phyloP scores from a whole-genome alignment of 2,888 invertebrate genomes.

The Leucoma salicis region DNA sequence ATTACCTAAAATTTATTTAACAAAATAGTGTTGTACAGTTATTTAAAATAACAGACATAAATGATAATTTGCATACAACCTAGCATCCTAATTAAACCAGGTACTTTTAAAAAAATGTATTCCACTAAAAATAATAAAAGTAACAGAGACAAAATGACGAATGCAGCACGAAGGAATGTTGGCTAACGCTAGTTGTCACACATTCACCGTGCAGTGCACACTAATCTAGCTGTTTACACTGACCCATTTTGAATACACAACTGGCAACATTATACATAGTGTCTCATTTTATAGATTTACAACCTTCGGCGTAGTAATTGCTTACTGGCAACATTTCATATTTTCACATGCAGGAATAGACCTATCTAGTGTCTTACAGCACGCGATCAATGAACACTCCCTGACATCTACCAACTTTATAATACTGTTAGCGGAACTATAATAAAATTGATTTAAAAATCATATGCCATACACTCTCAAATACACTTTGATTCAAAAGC shows the following conservation, averaged over 20 bases:
- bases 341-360: conserved; percentile 22
- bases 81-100: conserved; percentile 82
- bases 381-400: no score
- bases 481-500: conserved; percentile 34
- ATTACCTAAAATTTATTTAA: conserved; percentile 82
- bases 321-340: conserved; percentile 27
- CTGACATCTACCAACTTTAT: conserved; percentile 51
- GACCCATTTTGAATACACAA: conserved; percentile 36
- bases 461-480: background rate
- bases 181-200: conserved; percentile 58
- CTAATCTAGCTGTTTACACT: conserved; percentile 36
- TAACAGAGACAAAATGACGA: conserved; percentile 68
- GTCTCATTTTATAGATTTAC: conserved; percentile 33
- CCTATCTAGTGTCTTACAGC: conserved; percentile 30
- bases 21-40: conserved; percentile 82
- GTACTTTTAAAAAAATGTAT: conserved; percentile 80
- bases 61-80: conserved; percentile 80
- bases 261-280: conserved; percentile 24
- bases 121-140: conserved; percentile 54
- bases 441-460: conserved; percentile 38
- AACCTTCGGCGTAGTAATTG: conserved; percentile 26
- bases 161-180: conserved; percentile 81
- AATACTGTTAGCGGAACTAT: conserved; percentile 63
- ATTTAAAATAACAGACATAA: conserved; percentile 81
- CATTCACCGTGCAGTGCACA: conserved; percentile 19